Conservation (phyloP, 2,113 vertebrate genomes). For the Osmerus mordax region DNA sequence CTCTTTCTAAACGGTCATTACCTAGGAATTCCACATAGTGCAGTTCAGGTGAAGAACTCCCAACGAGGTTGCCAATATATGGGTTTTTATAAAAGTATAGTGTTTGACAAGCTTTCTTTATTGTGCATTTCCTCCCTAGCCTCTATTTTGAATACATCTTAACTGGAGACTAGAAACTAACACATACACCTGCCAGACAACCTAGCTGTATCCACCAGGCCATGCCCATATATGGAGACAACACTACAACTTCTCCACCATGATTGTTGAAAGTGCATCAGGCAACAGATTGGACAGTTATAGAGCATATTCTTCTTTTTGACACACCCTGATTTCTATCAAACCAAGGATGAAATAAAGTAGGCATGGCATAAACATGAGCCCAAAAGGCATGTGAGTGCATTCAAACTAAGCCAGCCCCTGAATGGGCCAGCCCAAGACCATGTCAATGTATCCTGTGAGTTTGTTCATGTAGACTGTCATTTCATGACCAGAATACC, state of each 20-base stretch:
- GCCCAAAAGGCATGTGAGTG: background rate
- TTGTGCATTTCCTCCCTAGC: background rate
- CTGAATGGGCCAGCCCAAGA: too few species aligned
- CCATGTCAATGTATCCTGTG: too few species aligned
- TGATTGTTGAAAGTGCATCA: background rate
- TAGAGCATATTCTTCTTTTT: background rate
- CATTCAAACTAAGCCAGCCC: background rate
- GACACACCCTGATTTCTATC: background rate
- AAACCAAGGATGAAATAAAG: background rate
- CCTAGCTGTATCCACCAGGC: background rate
- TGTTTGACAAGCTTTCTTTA: background rate
- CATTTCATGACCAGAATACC: background rate
- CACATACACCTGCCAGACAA: background rate
- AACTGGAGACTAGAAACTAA: background rate
- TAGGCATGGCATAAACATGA: background rate
- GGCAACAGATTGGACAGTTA: background rate
- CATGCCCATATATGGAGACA: background rate
- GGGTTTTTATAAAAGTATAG: too few species aligned
- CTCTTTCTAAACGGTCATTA: background rate
- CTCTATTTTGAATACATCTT: background rate
- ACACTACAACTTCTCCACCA: background rate
- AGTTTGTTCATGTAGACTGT: constrained; percentile 1
- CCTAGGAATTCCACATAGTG: background rate
- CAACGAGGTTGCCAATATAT: too few species aligned
- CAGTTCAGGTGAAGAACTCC: background rate